Evolutionary conservation across 2,888 invertebrate species (phyloP).

Genomic region (Pyrgus malvae): DNA sequence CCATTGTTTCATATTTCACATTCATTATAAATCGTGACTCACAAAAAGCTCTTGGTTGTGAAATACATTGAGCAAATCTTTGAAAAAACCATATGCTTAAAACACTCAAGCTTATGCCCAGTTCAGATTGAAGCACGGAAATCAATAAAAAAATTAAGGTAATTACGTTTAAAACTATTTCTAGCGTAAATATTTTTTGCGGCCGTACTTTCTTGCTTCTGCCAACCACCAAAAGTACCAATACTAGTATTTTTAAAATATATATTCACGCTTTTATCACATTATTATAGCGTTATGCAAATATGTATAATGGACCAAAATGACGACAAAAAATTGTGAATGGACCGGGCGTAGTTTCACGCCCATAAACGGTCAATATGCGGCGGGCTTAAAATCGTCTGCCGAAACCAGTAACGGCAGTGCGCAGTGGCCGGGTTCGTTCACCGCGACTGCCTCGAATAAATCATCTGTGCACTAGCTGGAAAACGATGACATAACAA

Average conservation of each 20-base stretch:
- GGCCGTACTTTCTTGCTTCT: too few species aligned
- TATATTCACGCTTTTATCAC: too few species aligned
- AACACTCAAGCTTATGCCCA: too few species aligned
- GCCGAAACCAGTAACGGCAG: constrained; percentile 70
- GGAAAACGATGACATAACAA: constrained; percentile 36
- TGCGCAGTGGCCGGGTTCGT: constrained; percentile 72
- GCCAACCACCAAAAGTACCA: too few species aligned
- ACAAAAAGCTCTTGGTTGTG: neutral
- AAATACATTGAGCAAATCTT: constrained; percentile 2
- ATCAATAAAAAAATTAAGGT: too few species aligned
- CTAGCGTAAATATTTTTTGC: too few species aligned
- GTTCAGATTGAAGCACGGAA: too few species aligned
- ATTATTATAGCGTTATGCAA: neutral
- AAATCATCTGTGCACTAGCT: constrained; percentile 57
- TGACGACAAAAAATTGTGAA: constrained; percentile 41
- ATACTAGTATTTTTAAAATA: too few species aligned
- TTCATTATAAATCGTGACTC: constrained; percentile 20
- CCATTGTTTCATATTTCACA: constrained; percentile 15
- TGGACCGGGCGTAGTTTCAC: constrained; percentile 55
- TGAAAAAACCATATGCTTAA: too few species aligned
- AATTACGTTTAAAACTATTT: too few species aligned
- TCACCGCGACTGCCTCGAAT: constrained; percentile 65
- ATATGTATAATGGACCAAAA: constrained; percentile 9
- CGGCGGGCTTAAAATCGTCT: constrained; percentile 55
- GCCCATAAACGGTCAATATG: constrained; percentile 66